phyloP scores from a whole-genome alignment of 2,888 invertebrate species.

The Lochmaea crataegi region DNA sequence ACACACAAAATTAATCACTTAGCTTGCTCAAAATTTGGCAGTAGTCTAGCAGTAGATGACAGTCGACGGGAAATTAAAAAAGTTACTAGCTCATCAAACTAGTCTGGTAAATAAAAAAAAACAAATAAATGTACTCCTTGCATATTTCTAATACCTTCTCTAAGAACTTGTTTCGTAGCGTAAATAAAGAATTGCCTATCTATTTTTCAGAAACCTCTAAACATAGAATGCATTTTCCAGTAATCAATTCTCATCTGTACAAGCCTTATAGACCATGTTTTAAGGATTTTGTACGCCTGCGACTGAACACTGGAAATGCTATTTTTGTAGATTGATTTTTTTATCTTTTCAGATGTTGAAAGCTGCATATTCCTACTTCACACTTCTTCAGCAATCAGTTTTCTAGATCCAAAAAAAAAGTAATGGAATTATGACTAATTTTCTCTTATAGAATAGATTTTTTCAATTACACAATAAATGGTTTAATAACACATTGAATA shows the following conservation, averaged over 20 bases:
- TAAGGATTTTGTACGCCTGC: neutral
- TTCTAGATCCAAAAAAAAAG: neutral
- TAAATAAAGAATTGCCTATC: too few species aligned
- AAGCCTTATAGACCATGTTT: neutral
- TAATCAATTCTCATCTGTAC: neutral
- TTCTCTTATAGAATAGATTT: too few species aligned
- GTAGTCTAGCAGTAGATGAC: too few species aligned
- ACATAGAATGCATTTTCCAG: neutral
- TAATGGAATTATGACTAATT: neutral
- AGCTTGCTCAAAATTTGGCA: too few species aligned
- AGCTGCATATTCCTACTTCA: slow-evolving; percentile 36
- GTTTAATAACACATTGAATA: neutral
- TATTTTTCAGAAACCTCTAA: neutral
- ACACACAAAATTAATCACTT: too few species aligned
- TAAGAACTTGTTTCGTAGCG: too few species aligned
- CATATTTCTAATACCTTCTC: too few species aligned
- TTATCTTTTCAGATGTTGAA: slow-evolving; percentile 33
- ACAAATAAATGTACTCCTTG: too few species aligned
- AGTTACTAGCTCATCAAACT: too few species aligned
- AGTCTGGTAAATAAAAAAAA: too few species aligned
- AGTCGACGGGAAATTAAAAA: too few species aligned
- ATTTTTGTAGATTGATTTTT: neutral
- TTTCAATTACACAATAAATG: neutral
- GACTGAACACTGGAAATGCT: neutral
- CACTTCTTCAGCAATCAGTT: slow-evolving; percentile 33